Evolutionary conservation across 2,888 invertebrate species (phyloP).

Genomic region (Tiphia femorata): DNA sequence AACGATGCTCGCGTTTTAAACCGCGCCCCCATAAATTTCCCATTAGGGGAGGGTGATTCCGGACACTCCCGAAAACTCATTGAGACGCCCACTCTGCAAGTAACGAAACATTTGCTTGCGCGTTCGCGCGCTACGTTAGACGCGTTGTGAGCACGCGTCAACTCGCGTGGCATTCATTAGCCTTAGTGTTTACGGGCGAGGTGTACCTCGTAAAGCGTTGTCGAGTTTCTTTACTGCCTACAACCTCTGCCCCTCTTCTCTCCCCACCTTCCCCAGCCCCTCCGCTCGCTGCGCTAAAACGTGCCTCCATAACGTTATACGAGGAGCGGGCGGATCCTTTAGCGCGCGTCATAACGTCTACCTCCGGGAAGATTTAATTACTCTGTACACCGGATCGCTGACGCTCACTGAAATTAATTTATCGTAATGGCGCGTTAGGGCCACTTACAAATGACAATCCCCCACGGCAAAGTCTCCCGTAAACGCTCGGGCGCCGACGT

Average conservation of each 20-base stretch:
- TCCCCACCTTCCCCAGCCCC: neutral
- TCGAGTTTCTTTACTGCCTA: slow-evolving; percentile 42
- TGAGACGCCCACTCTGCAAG: too few species aligned
- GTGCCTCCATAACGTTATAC: slow-evolving; percentile 25
- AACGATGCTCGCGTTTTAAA: too few species aligned
- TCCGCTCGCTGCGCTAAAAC: slow-evolving; percentile 28
- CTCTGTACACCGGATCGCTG: slow-evolving; percentile 21
- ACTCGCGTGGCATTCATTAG: slow-evolving; percentile 43
- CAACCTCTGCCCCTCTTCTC: too few species aligned
- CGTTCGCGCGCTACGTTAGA: neutral
- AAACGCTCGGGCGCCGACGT: too few species aligned
- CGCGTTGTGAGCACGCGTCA: slow-evolving; percentile 15
- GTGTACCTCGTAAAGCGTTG: slow-evolving; percentile 41
- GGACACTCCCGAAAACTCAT: too few species aligned
- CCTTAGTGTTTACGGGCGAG: slow-evolving; percentile 34
- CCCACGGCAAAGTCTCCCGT: too few species aligned
- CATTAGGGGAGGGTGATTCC: too few species aligned
- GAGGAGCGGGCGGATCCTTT: slow-evolving; percentile 6
- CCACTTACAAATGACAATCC: slow-evolving; percentile 15
- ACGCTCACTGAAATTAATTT: slow-evolving; percentile 33
- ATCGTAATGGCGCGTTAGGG: slow-evolving; percentile 23
- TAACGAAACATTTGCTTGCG: neutral
- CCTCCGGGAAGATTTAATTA: slow-evolving; percentile 37
- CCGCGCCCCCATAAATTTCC: too few species aligned
- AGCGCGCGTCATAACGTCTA: slow-evolving; percentile 29